These are phyloP conservation scores for Ypsolopha scabrella DNA, from an alignment of 2,888 invertebrate genomes.

Conservation along the genomic window DNA sequence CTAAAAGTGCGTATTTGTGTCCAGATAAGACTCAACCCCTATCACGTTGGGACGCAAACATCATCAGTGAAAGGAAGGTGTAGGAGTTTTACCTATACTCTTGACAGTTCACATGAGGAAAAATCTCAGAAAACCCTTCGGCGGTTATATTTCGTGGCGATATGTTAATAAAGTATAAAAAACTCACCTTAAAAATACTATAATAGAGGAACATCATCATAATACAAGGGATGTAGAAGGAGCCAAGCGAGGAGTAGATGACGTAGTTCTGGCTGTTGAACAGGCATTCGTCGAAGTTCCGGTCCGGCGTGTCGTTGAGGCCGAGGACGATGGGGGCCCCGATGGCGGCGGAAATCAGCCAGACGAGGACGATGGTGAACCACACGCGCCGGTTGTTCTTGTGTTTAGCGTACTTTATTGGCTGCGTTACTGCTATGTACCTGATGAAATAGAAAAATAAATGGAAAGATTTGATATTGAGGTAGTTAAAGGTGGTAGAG, in stretches of 20 bases:
- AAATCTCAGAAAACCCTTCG: too few relatives aligned
- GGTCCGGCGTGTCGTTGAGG: constrained; percentile 91
- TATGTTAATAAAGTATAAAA: not conserved
- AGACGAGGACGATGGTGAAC: constrained; percentile 94
- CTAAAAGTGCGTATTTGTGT: too few relatives aligned
- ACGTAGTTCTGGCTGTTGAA: constrained; percentile 99
- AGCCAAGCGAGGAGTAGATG: constrained; percentile 96
- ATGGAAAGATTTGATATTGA: too few relatives aligned
- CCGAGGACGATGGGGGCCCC: constrained; percentile 97
- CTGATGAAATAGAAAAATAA: too few relatives aligned
- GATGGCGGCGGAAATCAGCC: constrained; percentile 93
- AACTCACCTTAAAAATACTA: constrained; percentile 93
- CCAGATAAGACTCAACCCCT: too few relatives aligned
- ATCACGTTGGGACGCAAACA: too few relatives aligned
- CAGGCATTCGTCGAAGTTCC: constrained; percentile 87
- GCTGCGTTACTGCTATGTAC: constrained; percentile 98
- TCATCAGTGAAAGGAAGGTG: too few relatives aligned
- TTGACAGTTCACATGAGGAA: too few relatives aligned
- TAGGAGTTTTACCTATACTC: too few relatives aligned
- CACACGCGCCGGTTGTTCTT: constrained; percentile 95
- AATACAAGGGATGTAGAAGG: constrained; percentile 98
- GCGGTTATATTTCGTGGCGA: too few relatives aligned
- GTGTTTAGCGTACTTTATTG: constrained; percentile 99
- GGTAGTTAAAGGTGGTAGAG: too few relatives aligned
- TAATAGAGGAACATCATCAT: constrained; percentile 99